Evolutionary conservation across 2,888 invertebrate genomes (phyloP).

Genomic region (Euphydryas editha): DNA sequence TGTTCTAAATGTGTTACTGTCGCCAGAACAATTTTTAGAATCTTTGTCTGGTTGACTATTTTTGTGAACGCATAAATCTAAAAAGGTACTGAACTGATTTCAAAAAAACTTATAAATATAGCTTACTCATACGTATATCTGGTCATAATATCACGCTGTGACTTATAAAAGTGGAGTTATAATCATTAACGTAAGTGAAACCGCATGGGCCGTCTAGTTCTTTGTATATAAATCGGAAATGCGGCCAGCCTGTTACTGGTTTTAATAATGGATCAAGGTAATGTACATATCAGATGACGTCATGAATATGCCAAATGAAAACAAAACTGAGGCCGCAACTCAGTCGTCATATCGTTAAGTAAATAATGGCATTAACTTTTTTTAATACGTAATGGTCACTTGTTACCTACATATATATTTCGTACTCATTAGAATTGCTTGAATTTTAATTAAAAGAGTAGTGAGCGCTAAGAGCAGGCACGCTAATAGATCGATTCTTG

Average conservation of each 20-base stretch:
- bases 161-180: too few relatives aligned
- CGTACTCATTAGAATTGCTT: conserved; percentile 24
- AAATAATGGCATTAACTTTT: conserved; percentile 16
- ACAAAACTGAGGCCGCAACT: conserved; percentile 62
- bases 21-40: too few relatives aligned
- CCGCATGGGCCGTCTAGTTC: neutral
- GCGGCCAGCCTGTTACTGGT: conserved; percentile 50
- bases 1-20: too few relatives aligned
- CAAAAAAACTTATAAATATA: too few relatives aligned
- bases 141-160: too few relatives aligned
- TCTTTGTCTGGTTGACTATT: too few relatives aligned
- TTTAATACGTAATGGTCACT: conserved; percentile 29
- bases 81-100: too few relatives aligned
- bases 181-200: too few relatives aligned
- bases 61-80: too few relatives aligned
- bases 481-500: conserved; percentile 31
- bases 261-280: conserved; percentile 65
- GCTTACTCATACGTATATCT: too few relatives aligned
- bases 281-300: conserved; percentile 68
- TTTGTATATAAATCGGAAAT: neutral
- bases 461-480: conserved; percentile 20
- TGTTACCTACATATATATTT: conserved; percentile 7
- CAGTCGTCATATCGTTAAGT: conserved; percentile 30
- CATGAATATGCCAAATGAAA: conserved; percentile 61
- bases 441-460: conserved; percentile 27